Percentiles rank a stretch among this genome's conserved stretches.
These are phyloP conservation scores for Hartigia nigra DNA, from an alignment of 2,888 invertebrate genomes.

Conservation along the genomic window DNA sequence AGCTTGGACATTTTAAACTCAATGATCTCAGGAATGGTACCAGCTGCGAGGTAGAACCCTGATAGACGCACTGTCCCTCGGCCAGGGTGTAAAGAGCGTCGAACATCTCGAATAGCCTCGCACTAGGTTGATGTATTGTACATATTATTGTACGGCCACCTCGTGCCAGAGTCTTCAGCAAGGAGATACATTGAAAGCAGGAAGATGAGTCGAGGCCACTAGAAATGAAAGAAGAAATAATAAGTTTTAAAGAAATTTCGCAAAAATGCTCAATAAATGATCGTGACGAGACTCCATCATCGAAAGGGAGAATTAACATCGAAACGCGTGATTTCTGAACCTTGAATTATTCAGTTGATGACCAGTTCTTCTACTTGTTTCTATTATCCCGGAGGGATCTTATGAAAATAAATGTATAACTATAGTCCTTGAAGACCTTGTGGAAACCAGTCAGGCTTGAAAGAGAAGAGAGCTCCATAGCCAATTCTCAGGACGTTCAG, in stretches of 20 bases:
- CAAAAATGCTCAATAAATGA: background rate
- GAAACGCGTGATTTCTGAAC: no score
- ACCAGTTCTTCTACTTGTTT: background rate
- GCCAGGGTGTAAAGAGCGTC: constrained; percentile 94
- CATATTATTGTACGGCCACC: constrained; percentile 95
- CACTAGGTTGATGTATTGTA: constrained; percentile 97
- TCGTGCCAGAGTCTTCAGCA: constrained; percentile 87
- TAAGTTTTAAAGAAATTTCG: background rate
- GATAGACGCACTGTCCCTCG: constrained; percentile 95
- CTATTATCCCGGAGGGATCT: constrained; percentile 7
- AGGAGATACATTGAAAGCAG: constrained; percentile 92
- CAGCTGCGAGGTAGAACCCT: constrained; percentile 86
- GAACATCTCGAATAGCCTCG: constrained; percentile 95
- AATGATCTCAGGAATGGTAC: constrained; percentile 85
- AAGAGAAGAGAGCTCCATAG: no score
- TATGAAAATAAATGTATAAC: no score
- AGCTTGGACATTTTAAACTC: constrained; percentile 91
- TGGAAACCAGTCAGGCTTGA: no score
- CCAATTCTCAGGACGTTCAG: no score
- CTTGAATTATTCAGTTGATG: no score
- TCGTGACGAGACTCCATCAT: background rate
- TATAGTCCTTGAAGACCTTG: no score
- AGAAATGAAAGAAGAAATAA: constrained; percentile 34
- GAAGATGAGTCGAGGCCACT: constrained; percentile 96
- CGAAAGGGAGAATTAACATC: no score